These are phyloP conservation scores for Zaprionus nigranus DNA, from an alignment of 1,140 invertebrate genomes.

Conservation along the genomic window DNA sequence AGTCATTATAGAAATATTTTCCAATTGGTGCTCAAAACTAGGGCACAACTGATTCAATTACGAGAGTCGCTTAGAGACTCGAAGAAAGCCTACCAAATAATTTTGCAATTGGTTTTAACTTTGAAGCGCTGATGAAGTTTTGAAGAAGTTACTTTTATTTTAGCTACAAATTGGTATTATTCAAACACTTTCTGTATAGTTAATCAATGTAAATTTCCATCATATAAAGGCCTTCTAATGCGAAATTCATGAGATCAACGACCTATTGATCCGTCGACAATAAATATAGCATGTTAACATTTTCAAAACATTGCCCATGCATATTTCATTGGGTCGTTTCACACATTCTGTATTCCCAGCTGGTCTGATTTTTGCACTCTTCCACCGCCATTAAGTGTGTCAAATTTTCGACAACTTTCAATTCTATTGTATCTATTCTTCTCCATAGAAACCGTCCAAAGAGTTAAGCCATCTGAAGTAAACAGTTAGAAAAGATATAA, in stretches of 20 bases:
- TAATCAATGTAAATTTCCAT: neutral
- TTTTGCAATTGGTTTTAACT: neutral
- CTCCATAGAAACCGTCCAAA: neutral
- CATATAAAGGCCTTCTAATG: slow-evolving; percentile 10
- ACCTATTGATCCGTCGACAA: neutral
- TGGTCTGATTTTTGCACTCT: slow-evolving; percentile 51
- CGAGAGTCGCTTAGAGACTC: neutral
- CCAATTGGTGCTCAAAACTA: slow-evolving; percentile 37
- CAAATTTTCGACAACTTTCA: slow-evolving; percentile 57
- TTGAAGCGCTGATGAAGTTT: neutral
- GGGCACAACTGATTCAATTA: slow-evolving; percentile 49
- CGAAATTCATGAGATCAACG: slow-evolving; percentile 42
- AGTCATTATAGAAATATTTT: slow-evolving; percentile 62
- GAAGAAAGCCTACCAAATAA: neutral
- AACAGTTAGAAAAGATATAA: slow-evolving; percentile 21
- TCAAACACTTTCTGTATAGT: neutral
- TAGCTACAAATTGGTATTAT: neutral
- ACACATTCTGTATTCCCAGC: slow-evolving; percentile 23
- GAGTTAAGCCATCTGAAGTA: slow-evolving; percentile 31
- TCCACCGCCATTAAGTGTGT: slow-evolving; percentile 56
- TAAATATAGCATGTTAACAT: slow-evolving; percentile 25
- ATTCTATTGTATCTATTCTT: slow-evolving; percentile 55
- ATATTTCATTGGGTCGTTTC: slow-evolving; percentile 41
- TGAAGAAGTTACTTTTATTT: neutral
- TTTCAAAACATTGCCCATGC: slow-evolving; percentile 36